Percentiles rank a stretch among this genome's conserved stretches.
Evolutionary conservation across 2,113 vertebrate genomes (phyloP).

Genomic region (Ptychochromis oligacanthus): DNA sequence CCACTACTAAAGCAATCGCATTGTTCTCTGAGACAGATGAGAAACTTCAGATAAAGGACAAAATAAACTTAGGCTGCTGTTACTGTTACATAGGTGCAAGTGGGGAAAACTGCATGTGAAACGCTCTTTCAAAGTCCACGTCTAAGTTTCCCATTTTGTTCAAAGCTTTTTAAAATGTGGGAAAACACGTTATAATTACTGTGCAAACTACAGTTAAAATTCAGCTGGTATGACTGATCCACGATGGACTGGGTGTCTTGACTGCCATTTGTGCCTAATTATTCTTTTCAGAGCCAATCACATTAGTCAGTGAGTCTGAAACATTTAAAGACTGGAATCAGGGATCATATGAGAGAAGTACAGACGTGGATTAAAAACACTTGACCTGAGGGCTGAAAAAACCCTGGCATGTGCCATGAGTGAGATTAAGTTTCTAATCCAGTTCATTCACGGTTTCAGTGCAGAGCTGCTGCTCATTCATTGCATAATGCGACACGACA

Average conservation of each 20-base stretch:
- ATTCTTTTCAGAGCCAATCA: not conserved
- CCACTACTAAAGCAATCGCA: not conserved
- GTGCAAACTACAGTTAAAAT: fast-evolving
- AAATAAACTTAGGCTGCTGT: not conserved
- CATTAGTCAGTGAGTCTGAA: not conserved
- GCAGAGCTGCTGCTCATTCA: not conserved
- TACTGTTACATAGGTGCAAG: not conserved
- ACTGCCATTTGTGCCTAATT: not conserved
- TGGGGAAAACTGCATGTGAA: not conserved
- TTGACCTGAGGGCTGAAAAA: not conserved
- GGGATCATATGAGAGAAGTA: not conserved
- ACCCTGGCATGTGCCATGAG: not conserved
- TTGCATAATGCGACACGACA: not conserved
- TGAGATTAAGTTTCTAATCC: slow-evolving; percentile 2
- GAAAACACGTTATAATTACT: not conserved
- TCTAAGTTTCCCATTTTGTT: not conserved
- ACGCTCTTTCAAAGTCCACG: not conserved
- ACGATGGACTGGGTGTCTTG: not conserved
- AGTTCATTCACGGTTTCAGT: not conserved
- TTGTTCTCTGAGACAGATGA: not conserved
- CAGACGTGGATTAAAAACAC: not conserved
- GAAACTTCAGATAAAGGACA: not conserved
- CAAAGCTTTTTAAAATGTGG: not conserved
- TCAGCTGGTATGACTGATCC: not conserved
- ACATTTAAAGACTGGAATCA: not conserved